Evolutionary conservation across 2,888 invertebrate species (phyloP).

Genomic region (Lumbricus terrestris): DNA sequence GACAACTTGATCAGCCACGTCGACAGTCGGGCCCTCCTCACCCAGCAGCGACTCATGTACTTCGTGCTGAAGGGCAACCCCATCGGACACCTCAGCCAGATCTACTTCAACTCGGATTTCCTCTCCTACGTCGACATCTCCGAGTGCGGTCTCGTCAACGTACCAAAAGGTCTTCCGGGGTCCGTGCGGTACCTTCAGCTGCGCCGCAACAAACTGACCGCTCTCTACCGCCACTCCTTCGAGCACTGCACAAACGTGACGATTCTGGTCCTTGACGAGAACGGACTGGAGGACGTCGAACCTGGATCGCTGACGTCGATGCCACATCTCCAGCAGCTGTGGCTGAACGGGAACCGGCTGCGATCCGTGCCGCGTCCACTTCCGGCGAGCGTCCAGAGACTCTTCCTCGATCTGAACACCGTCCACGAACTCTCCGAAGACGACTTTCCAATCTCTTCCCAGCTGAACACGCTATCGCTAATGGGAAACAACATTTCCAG

Average conservation of each 20-base stretch:
- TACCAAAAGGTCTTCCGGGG: slow-evolving; percentile 38
- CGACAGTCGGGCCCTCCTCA: slow-evolving; percentile 52
- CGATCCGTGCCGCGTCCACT: slow-evolving; percentile 73
- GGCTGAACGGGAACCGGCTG: slow-evolving; percentile 76
- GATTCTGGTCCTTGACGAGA: slow-evolving; percentile 77
- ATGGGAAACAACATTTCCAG: slow-evolving; percentile 13
- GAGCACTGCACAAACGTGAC: slow-evolving; percentile 62
- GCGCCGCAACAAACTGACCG: slow-evolving; percentile 38
- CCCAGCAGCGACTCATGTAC: slow-evolving; percentile 34
- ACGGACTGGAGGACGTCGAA: slow-evolving; percentile 74
- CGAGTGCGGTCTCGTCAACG: slow-evolving; percentile 32
- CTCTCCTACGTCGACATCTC: slow-evolving; percentile 39
- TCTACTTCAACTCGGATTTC: slow-evolving; percentile 34
- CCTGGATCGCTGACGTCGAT: slow-evolving; percentile 82
- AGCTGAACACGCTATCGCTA: slow-evolving; percentile 22
- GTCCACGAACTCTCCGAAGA: slow-evolving; percentile 61
- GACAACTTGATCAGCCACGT: slow-evolving; percentile 35
- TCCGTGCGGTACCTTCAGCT: slow-evolving; percentile 39
- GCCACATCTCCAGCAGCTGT: slow-evolving; percentile 76
- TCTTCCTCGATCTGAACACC: slow-evolving; percentile 75
- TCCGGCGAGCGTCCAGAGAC: slow-evolving; percentile 73
- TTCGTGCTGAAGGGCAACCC: slow-evolving; percentile 38
- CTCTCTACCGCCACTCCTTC: slow-evolving; percentile 21
- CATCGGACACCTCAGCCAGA: slow-evolving; percentile 17
- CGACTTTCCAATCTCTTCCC: slow-evolving; percentile 41